A percentile compares a stretch with the other conserved stretches of the same genome.
Evolutionary conservation across 2,113 vertebrate genomes (phyloP).

Genomic region (Halichoeres trimaculatus): DNA sequence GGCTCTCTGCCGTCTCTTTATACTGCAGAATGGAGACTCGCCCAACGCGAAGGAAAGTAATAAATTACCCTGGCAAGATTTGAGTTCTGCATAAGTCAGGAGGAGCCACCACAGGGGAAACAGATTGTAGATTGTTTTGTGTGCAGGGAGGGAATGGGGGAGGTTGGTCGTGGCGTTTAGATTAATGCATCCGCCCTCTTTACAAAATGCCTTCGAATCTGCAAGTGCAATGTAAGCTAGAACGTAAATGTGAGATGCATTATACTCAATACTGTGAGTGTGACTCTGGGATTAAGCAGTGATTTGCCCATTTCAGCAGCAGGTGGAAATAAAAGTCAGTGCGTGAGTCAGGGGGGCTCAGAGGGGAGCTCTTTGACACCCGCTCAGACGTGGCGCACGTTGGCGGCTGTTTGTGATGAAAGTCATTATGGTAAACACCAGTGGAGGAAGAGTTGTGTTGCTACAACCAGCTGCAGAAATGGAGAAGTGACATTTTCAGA

Average conservation of each 20-base stretch:
- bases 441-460: constrained; percentile 5
- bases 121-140: constrained; percentile 77
- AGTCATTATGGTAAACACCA: constrained; percentile 31
- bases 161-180: constrained; percentile 65
- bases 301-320: constrained; percentile 55
- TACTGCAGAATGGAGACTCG: constrained; percentile 51
- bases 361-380: constrained; percentile 44
- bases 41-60: constrained; percentile 59
- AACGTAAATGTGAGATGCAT: constrained; percentile 61
- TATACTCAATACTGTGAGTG: constrained; percentile 16
- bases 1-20: constrained; percentile 42
- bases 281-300: constrained; percentile 46
- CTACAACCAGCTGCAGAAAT: constrained; percentile 3
- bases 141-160: constrained; percentile 53
- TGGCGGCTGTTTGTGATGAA: constrained; percentile 67
- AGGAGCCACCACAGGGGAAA: constrained; percentile 70
- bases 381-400: constrained; percentile 26
- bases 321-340: constrained; percentile 31
- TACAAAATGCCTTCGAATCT: constrained; percentile 73
- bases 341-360: constrained; percentile 1
- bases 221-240: constrained; percentile 61
- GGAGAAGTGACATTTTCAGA: constrained; percentile 9
- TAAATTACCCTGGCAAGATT: constrained; percentile 77
- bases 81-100: constrained; percentile 75
- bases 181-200: constrained; percentile 71